Evolutionary conservation across 2,888 invertebrate species (phyloP).

Genomic region (Lepidochitona cinerea): DNA sequence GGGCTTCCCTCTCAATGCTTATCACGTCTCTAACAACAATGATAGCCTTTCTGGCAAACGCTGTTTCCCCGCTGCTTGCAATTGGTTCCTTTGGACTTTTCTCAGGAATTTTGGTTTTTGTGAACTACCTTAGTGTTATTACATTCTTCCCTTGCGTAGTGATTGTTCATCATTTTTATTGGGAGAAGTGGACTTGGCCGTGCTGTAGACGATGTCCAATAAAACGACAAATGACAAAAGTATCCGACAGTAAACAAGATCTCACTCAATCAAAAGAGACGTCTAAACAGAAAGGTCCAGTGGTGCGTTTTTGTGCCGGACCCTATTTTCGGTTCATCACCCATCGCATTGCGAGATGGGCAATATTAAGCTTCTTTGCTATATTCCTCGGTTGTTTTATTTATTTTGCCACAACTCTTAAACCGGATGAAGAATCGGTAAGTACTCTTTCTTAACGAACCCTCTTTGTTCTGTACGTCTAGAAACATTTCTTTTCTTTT

Average conservation of each 20-base stretch:
- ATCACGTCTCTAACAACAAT: slow-evolving; percentile 65
- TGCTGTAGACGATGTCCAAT: slow-evolving; percentile 21
- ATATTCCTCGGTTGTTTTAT: slow-evolving; percentile 42
- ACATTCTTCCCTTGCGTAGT: slow-evolving; percentile 51
- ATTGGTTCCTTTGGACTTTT: slow-evolving; percentile 61
- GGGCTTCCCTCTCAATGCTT: slow-evolving; percentile 60
- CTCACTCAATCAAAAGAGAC: background rate
- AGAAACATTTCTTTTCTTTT: too few relatives aligned
- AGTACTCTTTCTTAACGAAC: slow-evolving; percentile 14
- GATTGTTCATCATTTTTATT: slow-evolving; percentile 44
- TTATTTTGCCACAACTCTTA: slow-evolving; percentile 43
- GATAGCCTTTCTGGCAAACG: slow-evolving; percentile 60
- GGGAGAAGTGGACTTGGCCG: slow-evolving; percentile 34
- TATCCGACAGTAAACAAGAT: background rate
- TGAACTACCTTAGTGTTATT: slow-evolving; percentile 66
- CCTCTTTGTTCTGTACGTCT: background rate
- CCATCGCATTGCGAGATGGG: slow-evolving; percentile 41
- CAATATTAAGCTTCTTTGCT: slow-evolving; percentile 37
- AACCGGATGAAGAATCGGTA: slow-evolving; percentile 60
- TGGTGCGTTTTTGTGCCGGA: slow-evolving; percentile 48
- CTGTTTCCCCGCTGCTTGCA: slow-evolving; percentile 56
- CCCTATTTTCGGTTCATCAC: slow-evolving; percentile 51
- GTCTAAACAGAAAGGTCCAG: slow-evolving; percentile 20
- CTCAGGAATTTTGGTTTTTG: slow-evolving; percentile 53
- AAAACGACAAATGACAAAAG: background rate